Base-by-base conservation (phyloP, 2,797 vertebrate species). In the Acanthurus tractus region DNA sequence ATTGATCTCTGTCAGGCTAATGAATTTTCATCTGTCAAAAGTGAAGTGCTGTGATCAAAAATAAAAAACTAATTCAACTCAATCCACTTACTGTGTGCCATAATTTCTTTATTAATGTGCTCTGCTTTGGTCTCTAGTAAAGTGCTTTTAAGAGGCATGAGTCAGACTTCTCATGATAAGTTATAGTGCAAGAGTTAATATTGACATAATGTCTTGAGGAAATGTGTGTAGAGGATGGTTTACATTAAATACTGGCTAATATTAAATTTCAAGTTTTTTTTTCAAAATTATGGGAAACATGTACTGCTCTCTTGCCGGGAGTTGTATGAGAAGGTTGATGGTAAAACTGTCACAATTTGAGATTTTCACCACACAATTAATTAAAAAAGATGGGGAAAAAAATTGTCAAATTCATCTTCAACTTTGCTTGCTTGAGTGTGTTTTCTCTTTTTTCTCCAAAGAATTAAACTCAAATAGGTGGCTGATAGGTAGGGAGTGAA, bases 31-130 rank as follows among this genome's bases (percentile, higher is more conserved):
- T 85, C 88, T 86, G 89, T 89, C 81, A 73, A 86, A 88, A 82
- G 85, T 91, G 79, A 91, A 88, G 90, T 88, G 85, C 84, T 88
- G 90, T 92, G 82, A 93, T 89, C 84, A 87, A 71, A 89, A 90
- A 92, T 93, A 34, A 34, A 34, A 92, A 93, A 87, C 81, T 4
- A 72, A 83, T 89, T 86, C 83, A 72, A 65, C 79, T 83, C 72
- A 76, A 82, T 79, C 81, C 59, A 84, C 80, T 86, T 82, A 84
- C 87, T 72, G 57, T 76, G 76, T 87, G 76, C 78, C 59, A 71
- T 64, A 63, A 52, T 62, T 67, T 85, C 54, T 49, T 74, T 78
- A 69, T 80, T 81, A 44, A 67, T 63, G 48, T 80, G 63, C 46
- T 79, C 81, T 67, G 4, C 74, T 81, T 76, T 58, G 80, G 82